A percentile compares a stretch with the other conserved stretches of the same genome.
Conservation (phyloP, 2,888 invertebrate genomes). For the Campoplex capitator region DNA sequence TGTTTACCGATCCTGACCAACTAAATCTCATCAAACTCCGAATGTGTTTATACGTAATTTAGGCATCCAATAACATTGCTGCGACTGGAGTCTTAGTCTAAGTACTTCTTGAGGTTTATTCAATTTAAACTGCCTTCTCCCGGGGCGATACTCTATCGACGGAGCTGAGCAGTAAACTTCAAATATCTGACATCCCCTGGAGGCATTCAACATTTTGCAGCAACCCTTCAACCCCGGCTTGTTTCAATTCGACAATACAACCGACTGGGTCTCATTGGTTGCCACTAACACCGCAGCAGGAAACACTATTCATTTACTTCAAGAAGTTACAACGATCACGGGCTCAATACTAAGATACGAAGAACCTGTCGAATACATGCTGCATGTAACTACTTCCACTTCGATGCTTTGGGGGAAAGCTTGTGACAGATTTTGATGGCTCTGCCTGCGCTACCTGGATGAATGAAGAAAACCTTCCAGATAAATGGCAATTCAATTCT, state of each 20-base stretch:
- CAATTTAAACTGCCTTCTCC: not conserved
- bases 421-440: not conserved
- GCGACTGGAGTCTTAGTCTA: not conserved
- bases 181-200: conserved; percentile 7
- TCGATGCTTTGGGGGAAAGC: not conserved
- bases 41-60: not conserved
- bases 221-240: not conserved
- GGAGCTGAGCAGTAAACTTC: conserved; percentile 17
- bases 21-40: not conserved
- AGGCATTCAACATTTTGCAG: conserved; percentile 20
- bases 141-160: not conserved
- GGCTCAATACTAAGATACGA: not conserved
- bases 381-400: not conserved
- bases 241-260: not conserved
- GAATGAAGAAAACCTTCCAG: not conserved
- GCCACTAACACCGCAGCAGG: not conserved
- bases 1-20: not conserved
- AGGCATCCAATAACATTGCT: not conserved
- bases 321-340: conserved; percentile 3
- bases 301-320: not conserved
- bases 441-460: too few species aligned
- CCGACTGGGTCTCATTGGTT: not conserved
- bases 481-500: not conserved
- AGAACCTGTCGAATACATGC: not conserved
- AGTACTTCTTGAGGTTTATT: not conserved